Base-by-base conservation (phyloP, 2,888 invertebrate genomes). In the Hirtodrosophila duncani region DNA sequence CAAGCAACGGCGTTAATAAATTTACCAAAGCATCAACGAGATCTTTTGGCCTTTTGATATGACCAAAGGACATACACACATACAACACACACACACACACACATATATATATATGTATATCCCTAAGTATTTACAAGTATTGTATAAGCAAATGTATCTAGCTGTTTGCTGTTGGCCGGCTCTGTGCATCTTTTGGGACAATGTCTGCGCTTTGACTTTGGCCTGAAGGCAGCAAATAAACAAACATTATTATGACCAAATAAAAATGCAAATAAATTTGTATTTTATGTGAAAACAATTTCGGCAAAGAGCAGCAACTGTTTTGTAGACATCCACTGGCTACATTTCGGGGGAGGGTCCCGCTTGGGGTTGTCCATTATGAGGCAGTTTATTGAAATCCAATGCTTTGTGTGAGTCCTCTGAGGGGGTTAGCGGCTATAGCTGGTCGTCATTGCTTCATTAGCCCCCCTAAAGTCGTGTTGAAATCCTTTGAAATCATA, bases 231-330 rank as follows among this genome's bases (percentile, higher is more conserved):
- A 48, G 48, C 62, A 65, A 71, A 80, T 71, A 77, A 74, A 71
- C 67, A 68, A 78, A 78, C 66, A 67, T 71, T 77, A 69, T 80
- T 74, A 80, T 72, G 71, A 38, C 55, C 81, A 75, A 79, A 79
- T 79, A 80, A 79, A 80, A 79, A 79, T 79, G 78, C 81, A 79
- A 79, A 79, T 79, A 80, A 79, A 80, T 80, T 77, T 71, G 66
- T 72, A 62, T 78, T 78, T 78, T 67, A 80, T 75, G 71, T 57
- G 68, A 75, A 75, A 77, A 77, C 75, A 75, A 75, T 75, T 75
- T 75, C 66, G 57, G 44, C 62, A 56, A 62, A 72, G 55, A n/a
- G n/a, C 49, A 50, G 37, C 45, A 26, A 8, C 27, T 17, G 23
- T 29, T 14, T 36, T n/a, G n/a, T n/a, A n/a, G n/a, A n/a, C n/a